Conservation (phyloP, 2,113 vertebrate genomes). For the Strix aluco region DNA sequence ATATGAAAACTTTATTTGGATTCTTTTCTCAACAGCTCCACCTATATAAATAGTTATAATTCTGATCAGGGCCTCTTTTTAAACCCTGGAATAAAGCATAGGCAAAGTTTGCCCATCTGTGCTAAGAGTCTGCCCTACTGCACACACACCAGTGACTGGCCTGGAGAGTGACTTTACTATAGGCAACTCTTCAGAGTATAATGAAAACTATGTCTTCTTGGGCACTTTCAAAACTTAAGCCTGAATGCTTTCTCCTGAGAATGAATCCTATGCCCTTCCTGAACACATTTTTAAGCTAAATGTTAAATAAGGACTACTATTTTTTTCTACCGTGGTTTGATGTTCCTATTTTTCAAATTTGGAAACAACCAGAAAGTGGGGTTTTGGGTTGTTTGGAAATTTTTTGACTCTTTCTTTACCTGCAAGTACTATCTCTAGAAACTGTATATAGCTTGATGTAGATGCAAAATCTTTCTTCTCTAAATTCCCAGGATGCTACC, state of each 20-base stretch:
- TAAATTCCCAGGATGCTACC: background rate
- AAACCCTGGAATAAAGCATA: background rate
- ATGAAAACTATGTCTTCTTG: background rate
- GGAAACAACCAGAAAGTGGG: background rate
- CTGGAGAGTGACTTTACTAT: background rate
- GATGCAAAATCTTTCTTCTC: background rate
- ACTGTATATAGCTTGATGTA: background rate
- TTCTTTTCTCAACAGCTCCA: background rate
- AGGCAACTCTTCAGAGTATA: background rate
- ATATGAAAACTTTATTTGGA: background rate
- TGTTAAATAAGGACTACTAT: background rate
- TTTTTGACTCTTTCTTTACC: background rate
- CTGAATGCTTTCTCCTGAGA: background rate
- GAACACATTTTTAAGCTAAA: background rate
- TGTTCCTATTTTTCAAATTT: background rate
- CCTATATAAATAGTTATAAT: background rate
- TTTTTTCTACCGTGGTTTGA: background rate
- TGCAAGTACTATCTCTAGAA: background rate
- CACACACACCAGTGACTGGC: background rate
- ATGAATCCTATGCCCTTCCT: background rate
- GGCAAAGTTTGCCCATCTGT: background rate
- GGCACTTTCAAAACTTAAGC: background rate
- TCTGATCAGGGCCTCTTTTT: background rate
- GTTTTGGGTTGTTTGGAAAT: fast-evolving
- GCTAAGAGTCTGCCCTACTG: background rate